phyloP scores from a whole-genome alignment of 1,140 invertebrate genomes.

The Piezodorus guildinii region DNA sequence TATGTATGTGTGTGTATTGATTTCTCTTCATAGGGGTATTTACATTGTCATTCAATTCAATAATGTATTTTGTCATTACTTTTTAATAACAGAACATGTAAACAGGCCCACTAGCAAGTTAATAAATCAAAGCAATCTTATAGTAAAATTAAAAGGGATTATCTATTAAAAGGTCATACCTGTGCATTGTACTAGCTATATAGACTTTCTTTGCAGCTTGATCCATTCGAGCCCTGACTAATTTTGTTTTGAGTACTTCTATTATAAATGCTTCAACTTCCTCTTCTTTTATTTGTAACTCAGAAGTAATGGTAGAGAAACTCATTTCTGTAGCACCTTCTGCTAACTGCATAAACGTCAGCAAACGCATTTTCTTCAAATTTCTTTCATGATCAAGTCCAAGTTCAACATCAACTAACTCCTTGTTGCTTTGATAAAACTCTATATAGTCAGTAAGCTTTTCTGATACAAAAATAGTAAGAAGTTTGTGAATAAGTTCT shows the following conservation, averaged over 20 bases:
- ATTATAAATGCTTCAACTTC: constrained; percentile 94
- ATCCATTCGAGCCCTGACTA: constrained; percentile 87
- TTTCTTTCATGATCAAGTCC: constrained; percentile 88
- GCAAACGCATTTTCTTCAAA: constrained; percentile 88
- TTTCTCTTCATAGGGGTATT: too few relatives aligned
- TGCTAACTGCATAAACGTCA: constrained; percentile 94
- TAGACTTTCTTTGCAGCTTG: constrained; percentile 75
- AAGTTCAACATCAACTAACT: constrained; percentile 79
- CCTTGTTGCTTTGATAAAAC: constrained; percentile 87
- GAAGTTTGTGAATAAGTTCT: constrained; percentile 86
- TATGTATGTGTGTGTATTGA: too few relatives aligned
- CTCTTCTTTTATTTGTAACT: constrained; percentile 71
- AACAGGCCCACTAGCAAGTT: too few relatives aligned
- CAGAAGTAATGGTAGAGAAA: constrained; percentile 76
- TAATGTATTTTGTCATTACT: too few relatives aligned
- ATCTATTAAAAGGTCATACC: too few relatives aligned
- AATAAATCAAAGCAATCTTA: too few relatives aligned
- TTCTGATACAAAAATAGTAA: constrained; percentile 92
- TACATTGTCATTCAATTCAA: too few relatives aligned
- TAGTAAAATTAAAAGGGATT: too few relatives aligned
- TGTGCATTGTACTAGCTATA: constrained; percentile 84
- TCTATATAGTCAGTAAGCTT: constrained; percentile 79
- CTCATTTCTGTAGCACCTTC: constrained; percentile 82
- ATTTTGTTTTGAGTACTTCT: constrained; percentile 90
- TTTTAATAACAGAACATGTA: too few relatives aligned